Evolutionary conservation across 2,113 vertebrate genomes (phyloP), one percentile per base, ranked within the genome.

Genomic region (Crotalus tigris): DNA sequence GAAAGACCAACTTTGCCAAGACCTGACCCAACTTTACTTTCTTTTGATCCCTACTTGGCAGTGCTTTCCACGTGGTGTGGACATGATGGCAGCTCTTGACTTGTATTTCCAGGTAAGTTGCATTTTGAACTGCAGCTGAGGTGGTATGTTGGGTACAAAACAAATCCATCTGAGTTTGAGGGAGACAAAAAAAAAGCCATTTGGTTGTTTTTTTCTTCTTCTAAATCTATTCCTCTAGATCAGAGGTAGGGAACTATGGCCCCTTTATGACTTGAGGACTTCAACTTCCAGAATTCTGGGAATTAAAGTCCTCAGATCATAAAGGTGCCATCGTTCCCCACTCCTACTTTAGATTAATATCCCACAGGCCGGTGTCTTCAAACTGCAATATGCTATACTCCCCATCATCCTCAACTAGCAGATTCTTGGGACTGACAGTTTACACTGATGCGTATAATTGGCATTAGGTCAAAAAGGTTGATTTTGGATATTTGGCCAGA

Each of bases 1-100:
- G 23, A 46, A 55, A 23, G 8, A 1, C 49, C 23, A 3, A 75
- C 17, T 29, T 61, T 90, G 24, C 11, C 33, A 23, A 39, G 3
- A 17, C 57, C 87, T 81, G 59, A 69, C 8, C 2, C 8, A 11
- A 61, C 5, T 54, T 11, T 69, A 21, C 23, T 57, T 12, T 29
- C n/a, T n/a, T 23, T 23, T 91, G 2, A 1, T 59, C 33, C 54
- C 2, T 57, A 7, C 13, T 23, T 29, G 4, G 3, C 93, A 99
- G 99, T 99, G 99, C 98, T 99, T 99, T 97, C 99, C 99, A 75
- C 98, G 99, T 94, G 98, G 99, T 53, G 99, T 98, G 3, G 99
- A 99, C 95, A 99, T 99, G 99, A 99, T 98, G 90, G 98, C 98
- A 94, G 98, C 98, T 91, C 97, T 99, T 97, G 99, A 99, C 97